Evolutionary conservation across 2,113 vertebrate species (phyloP), one percentile per base, ranked within the genome.

Genomic region (Thunnus thynnus): DNA sequence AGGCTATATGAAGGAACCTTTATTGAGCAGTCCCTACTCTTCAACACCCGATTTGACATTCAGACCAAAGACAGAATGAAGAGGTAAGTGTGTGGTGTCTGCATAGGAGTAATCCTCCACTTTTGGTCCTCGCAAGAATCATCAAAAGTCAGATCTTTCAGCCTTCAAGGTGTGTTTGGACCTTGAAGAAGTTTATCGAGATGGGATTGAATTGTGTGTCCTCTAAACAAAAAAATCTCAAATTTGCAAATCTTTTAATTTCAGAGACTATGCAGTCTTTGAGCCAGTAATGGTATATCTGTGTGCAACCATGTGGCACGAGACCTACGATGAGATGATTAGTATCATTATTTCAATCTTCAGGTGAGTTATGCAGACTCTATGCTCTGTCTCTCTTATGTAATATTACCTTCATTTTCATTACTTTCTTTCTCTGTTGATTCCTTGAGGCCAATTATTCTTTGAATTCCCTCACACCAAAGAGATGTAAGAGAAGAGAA

Each of bases 221-320:
- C 27, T 30, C 27, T 4, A 41, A 36, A 18, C 8, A 22, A 27
- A 17, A 14, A 2, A 5, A 7, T 46, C 57, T 66, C n/a, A 72
- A 14, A 50, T 44, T 10, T 72, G 9, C 14, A 41, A 36, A 77
- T 81, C 50, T 12, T 74, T 1, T 80, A 17, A 13, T 56, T 0
- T 71, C 6, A 41, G 36, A 9, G 86, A 69, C 3, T 4, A 30
- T 0, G 0, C 73, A 1, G 36, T 0, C 0, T 2, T 8, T 5
- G 86, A 87, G 3, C 56, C 55, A 0, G 32, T 75, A 3, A 93
- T 51, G 69, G 18, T 94, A 14, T 95, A 93, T 69, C 72, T 94
- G 7, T 95, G 95, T 75, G 93, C 94, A 1, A 95, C 95, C 18
- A 95, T 95, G 95, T 95, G 95, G 95, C 95, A 95, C 22, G 95